A percentile compares a stretch with the other conserved stretches of the same genome.
Conservation (phyloP, 2,113 vertebrate species). For the Esox niger region DNA sequence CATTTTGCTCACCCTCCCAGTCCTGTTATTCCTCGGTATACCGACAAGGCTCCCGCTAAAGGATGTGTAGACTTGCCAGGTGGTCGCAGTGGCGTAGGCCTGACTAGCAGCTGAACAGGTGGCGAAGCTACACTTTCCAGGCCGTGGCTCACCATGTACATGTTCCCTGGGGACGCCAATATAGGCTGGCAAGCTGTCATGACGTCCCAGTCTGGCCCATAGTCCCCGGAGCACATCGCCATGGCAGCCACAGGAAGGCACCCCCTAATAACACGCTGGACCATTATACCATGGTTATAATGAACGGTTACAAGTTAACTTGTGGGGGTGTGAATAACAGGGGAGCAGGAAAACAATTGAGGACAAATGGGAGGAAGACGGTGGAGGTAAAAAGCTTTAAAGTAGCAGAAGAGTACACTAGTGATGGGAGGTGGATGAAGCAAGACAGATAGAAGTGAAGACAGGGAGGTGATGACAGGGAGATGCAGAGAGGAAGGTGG, state of each 20-base stretch:
- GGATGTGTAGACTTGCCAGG: not conserved
- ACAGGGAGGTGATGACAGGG: not conserved
- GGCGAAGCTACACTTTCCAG: constrained; percentile 12
- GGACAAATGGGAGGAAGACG: not conserved
- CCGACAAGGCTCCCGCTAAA: no score
- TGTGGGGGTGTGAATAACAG: constrained; percentile 10
- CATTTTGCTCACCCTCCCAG: no score
- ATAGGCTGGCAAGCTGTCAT: constrained; percentile 14
- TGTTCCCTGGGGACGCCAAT: constrained; percentile 24
- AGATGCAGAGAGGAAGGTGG: not conserved
- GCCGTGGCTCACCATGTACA: constrained; percentile 12
- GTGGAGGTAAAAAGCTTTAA: not conserved
- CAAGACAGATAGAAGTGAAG: not conserved
- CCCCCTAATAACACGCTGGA: not conserved
- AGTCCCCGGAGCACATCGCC: constrained; percentile 40
- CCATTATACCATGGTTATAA: not conserved
- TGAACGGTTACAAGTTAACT: no score
- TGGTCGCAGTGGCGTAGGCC: not conserved
- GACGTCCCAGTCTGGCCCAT: constrained; percentile 39
- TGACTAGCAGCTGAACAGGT: constrained; percentile 22
- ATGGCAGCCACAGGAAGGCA: constrained; percentile 26
- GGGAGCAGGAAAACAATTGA: not conserved
- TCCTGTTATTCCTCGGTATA: no score
- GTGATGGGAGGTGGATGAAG: constrained; percentile 27
- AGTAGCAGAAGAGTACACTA: constrained; percentile 11